A percentile compares a stretch with the other conserved stretches of the same genome.
These are phyloP conservation scores for Stegostoma tigrinum DNA, from an alignment of 2,113 vertebrate species.

Conservation along the genomic window DNA sequence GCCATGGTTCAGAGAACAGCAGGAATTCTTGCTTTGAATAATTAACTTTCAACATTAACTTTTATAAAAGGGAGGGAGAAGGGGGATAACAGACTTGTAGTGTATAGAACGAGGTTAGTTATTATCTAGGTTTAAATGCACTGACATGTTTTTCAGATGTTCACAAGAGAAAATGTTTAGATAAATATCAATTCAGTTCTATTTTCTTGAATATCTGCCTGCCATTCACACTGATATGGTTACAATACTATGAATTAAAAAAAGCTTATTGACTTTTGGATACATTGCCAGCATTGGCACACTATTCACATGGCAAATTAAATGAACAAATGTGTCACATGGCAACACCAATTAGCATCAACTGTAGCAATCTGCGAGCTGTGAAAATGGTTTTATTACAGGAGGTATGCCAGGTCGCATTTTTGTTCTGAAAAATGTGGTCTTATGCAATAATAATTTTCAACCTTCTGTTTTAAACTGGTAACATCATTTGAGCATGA, in stretches of 20 bases:
- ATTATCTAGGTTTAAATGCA: neutral
- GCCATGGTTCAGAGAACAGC: neutral
- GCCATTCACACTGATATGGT: neutral
- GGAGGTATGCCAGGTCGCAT: conserved; percentile 22
- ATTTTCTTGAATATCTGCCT: neutral
- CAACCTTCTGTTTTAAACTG: conserved; percentile 28
- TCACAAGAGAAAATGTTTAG: neutral
- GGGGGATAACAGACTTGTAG: neutral
- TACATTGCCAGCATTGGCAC: conserved; percentile 19
- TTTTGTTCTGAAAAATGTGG: conserved; percentile 27
- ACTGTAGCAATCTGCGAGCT: conserved; percentile 30
- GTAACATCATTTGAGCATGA: neutral
- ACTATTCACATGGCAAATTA: conserved; percentile 24
- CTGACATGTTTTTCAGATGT: neutral
- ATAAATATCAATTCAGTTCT: neutral
- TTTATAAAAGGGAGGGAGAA: neutral
- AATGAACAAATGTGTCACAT: conserved; percentile 34
- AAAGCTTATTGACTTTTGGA: neutral
- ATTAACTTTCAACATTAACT: neutral
- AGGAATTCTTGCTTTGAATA: neutral
- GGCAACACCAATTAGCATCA: conserved; percentile 32
- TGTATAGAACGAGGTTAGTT: neutral
- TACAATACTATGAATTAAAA: neutral
- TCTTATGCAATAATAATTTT: conserved; percentile 19
- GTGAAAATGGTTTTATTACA: conserved; percentile 33